A percentile compares a stretch with the other conserved stretches of the same genome.
phyloP scores from a whole-genome alignment of 2,797 vertebrate genomes.

The Malurus splendens region DNA sequence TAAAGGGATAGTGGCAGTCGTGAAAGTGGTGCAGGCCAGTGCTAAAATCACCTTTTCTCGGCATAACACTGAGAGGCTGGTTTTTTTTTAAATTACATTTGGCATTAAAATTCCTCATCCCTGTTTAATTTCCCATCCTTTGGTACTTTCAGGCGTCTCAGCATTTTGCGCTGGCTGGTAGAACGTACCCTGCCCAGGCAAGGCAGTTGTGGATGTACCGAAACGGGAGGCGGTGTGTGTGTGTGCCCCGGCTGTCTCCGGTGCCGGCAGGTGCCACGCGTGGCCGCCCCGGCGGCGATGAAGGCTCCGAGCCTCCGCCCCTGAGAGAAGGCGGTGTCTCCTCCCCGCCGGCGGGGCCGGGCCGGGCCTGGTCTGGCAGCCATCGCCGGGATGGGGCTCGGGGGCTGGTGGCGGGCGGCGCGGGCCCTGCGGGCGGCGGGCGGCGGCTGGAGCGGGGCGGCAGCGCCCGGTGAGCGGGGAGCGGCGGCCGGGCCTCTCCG shows the following conservation, averaged over 20 bases:
- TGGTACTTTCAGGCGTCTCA: neutral
- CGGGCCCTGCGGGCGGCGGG: neutral
- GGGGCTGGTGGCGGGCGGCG: neutral
- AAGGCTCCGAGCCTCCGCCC: rapidly evolving
- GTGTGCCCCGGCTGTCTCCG: neutral
- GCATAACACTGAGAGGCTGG: neutral
- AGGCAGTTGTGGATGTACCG: neutral
- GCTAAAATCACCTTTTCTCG: neutral
- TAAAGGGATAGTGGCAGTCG: neutral
- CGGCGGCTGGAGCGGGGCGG: neutral
- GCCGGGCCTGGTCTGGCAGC: neutral
- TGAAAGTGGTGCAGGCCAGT: neutral
- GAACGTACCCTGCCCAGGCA: neutral
- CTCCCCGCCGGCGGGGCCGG: neutral
- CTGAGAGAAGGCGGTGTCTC: neutral
- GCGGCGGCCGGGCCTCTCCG: neutral
- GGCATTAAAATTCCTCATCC: neutral
- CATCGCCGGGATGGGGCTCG: neutral
- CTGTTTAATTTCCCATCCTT: neutral
- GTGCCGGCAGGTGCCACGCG: no score
- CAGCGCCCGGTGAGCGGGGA: neutral
- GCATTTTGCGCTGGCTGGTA: neutral
- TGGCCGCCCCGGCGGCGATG: rapidly evolving
- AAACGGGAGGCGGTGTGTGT: neutral
- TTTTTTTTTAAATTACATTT: rapidly evolving